Conservation (phyloP, 2,113 vertebrate genomes). For the Haemorhous mexicanus region DNA sequence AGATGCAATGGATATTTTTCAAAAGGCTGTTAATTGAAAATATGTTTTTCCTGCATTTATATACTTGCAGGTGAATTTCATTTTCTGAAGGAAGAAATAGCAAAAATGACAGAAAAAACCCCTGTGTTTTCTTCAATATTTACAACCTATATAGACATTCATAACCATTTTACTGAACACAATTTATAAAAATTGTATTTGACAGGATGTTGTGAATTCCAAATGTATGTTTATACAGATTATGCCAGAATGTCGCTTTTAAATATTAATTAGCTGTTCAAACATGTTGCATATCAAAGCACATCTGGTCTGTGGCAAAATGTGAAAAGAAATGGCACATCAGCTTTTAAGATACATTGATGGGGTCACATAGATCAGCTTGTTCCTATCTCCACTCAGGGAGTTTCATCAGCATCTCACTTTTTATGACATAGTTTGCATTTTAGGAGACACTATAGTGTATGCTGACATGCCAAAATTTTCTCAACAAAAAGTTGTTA, state of each 20-base stretch:
- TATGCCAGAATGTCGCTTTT: conserved; percentile 1
- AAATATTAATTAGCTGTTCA: conserved; percentile 57
- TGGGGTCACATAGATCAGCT: conserved; percentile 17
- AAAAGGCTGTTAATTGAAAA: background rate
- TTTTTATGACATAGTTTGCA: conserved; percentile 3
- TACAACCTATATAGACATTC: background rate
- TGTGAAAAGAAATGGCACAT: conserved; percentile 27
- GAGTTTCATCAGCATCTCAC: conserved; percentile 1
- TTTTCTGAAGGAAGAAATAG: background rate
- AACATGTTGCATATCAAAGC: conserved; percentile 31
- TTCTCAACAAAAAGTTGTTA: background rate
- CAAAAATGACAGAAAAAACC: background rate
- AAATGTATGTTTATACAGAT: background rate
- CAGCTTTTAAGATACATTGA: conserved; percentile 27
- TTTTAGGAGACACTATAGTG: background rate
- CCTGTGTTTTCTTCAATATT: background rate
- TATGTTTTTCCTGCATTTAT: background rate
- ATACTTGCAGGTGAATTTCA: background rate
- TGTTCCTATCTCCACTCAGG: background rate
- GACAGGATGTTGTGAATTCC: background rate
- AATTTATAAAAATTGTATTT: background rate
- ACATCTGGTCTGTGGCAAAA: conserved; percentile 53
- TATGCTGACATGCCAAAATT: background rate
- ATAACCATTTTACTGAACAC: background rate
- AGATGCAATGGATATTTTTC: background rate